A percentile compares a stretch with the other conserved stretches of the same genome.
phyloP scores from a whole-genome alignment of 2,113 vertebrate species.

The Seriola rivoliana region DNA sequence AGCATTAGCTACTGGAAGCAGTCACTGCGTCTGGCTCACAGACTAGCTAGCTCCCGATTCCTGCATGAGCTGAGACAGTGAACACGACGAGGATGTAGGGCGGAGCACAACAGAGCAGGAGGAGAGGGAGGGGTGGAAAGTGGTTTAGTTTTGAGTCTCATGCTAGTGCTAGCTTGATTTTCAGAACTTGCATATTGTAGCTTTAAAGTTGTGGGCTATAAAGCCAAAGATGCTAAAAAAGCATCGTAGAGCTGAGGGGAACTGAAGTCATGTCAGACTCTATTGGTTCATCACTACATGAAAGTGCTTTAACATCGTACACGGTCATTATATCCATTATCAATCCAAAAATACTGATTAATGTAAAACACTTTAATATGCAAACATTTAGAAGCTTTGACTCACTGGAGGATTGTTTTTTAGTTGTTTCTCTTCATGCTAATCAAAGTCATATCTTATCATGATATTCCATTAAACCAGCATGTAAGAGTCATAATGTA shows the following conservation, averaged over 20 bases:
- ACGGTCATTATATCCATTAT: background rate
- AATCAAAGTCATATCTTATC: slow-evolving; percentile 1
- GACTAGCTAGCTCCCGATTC: too few species aligned
- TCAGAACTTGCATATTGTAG: background rate
- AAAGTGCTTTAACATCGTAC: background rate
- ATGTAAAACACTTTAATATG: background rate
- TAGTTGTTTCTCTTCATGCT: background rate
- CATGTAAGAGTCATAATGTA: background rate
- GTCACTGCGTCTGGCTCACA: too few species aligned
- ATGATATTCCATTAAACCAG: slow-evolving; percentile 2
- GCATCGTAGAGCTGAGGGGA: background rate
- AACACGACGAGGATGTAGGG: too few species aligned
- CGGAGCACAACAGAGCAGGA: too few species aligned
- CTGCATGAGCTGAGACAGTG: too few species aligned
- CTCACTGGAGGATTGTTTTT: background rate
- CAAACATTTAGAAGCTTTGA: background rate
- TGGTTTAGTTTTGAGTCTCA: background rate
- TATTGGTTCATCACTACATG: background rate
- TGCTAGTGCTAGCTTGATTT: background rate
- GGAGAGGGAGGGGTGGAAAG: too few species aligned
- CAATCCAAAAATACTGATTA: background rate
- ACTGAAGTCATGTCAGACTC: background rate
- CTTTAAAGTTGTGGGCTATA: background rate
- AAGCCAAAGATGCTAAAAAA: background rate
- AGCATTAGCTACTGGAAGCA: too few species aligned